A percentile compares a stretch with the other conserved stretches of the same genome.
Conservation (phyloP, 2,113 vertebrate genomes). For the Petroica traversi region DNA sequence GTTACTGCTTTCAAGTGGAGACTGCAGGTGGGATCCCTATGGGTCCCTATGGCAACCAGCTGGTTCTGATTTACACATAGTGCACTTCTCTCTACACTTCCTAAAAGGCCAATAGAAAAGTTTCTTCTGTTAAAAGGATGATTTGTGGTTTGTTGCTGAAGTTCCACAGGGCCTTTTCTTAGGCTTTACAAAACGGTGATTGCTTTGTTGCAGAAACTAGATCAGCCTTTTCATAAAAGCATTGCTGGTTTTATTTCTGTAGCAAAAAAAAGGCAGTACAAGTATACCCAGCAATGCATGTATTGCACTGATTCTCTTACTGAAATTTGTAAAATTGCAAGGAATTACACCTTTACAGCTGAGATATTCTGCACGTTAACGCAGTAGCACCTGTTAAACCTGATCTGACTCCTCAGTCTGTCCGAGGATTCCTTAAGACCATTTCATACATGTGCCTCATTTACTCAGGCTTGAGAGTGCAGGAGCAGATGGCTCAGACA, state of each 20-base stretch:
- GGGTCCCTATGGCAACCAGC: background rate
- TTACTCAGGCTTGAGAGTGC: background rate
- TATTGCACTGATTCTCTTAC: background rate
- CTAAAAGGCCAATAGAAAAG: background rate
- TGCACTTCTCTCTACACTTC: background rate
- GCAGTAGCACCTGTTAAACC: background rate
- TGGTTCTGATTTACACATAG: background rate
- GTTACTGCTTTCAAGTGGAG: background rate
- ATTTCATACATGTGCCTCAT: background rate
- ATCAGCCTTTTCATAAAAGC: background rate
- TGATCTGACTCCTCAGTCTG: background rate
- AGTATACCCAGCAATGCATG: background rate
- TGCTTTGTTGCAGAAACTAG: background rate
- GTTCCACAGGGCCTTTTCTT: background rate
- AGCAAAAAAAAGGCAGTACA: background rate
- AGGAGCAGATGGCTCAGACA: background rate
- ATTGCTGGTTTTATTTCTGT: background rate
- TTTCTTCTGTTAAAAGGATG: background rate
- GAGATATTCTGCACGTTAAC: background rate
- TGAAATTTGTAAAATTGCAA: background rate
- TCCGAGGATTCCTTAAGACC: background rate
- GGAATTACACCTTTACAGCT: background rate
- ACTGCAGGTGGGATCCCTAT: background rate
- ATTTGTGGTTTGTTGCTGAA: background rate
- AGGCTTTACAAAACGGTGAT: background rate